A percentile compares a stretch with the other conserved stretches of the same genome.
Evolutionary conservation across 2,113 vertebrate genomes (phyloP).

Genomic region (Cyphomyrus plagiostoma): DNA sequence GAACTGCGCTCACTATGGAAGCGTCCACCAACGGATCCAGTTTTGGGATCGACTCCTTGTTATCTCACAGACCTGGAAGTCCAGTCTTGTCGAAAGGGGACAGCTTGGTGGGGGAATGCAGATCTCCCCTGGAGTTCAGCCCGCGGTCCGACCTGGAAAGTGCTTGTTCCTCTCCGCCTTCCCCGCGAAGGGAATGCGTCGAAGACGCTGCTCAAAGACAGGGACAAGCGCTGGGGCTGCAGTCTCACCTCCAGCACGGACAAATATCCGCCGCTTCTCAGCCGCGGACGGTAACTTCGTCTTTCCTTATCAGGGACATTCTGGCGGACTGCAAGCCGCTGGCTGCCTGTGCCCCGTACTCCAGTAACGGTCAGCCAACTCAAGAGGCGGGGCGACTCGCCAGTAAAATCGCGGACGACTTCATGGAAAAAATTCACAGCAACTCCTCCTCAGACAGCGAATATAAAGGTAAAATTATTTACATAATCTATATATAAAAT

Average conservation of each 20-base stretch:
- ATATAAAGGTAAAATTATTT: constrained; percentile 81
- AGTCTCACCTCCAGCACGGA: constrained; percentile 74
- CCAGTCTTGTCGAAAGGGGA: constrained; percentile 82
- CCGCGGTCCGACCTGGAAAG: constrained; percentile 85
- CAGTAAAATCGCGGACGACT: constrained; percentile 80
- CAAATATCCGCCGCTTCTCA: constrained; percentile 83
- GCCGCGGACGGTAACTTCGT: constrained; percentile 91
- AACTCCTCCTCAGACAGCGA: constrained; percentile 88
- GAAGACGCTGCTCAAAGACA: constrained; percentile 68
- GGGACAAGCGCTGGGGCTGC: constrained; percentile 59
- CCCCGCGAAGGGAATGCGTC: constrained; percentile 79
- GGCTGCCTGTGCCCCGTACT: constrained; percentile 94
- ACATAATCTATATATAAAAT: constrained; percentile 6
- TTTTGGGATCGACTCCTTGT: constrained; percentile 95
- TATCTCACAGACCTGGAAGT: constrained; percentile 87
- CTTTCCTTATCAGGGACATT: constrained; percentile 96
- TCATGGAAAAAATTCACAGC: constrained; percentile 86
- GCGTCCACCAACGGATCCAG: constrained; percentile 82
- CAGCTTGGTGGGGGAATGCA: constrained; percentile 74
- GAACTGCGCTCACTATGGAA: constrained; percentile 70
- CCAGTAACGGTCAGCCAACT: constrained; percentile 81
- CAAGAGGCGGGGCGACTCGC: constrained; percentile 76
- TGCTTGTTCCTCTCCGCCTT: constrained; percentile 83
- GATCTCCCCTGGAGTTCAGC: constrained; percentile 88
- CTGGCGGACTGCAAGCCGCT: constrained; percentile 94